Evolutionary conservation across 2,888 invertebrate genomes (phyloP).

Genomic region (Leptinotarsa juncta): DNA sequence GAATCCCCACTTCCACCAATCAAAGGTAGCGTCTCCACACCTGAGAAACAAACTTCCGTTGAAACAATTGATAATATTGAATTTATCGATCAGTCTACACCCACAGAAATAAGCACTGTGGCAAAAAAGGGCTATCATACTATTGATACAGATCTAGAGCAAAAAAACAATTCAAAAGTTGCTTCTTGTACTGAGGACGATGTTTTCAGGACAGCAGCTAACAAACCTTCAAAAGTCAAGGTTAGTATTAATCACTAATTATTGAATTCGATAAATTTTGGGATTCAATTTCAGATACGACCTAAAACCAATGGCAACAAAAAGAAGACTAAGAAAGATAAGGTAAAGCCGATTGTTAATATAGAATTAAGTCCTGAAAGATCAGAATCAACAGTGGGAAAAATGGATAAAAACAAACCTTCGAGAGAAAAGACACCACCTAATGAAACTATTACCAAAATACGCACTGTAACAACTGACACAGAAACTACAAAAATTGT

Average conservation of each 20-base stretch:
- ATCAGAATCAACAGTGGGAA: slow-evolving; percentile 31
- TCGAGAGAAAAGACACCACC: slow-evolving; percentile 47
- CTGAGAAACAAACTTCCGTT: slow-evolving; percentile 68
- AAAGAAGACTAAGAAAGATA: slow-evolving; percentile 55
- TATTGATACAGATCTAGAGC: slow-evolving; percentile 67
- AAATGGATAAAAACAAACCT: slow-evolving; percentile 25
- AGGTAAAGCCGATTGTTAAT: slow-evolving; percentile 42
- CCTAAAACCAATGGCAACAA: slow-evolving; percentile 53
- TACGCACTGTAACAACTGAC: slow-evolving; percentile 56
- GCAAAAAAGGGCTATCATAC: slow-evolving; percentile 62
- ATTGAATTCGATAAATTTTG: not conserved
- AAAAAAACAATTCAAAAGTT: slow-evolving; percentile 59
- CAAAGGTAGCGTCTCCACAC: slow-evolving; percentile 56
- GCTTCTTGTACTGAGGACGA: slow-evolving; percentile 48
- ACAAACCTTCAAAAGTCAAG: slow-evolving; percentile 48
- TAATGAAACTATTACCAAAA: slow-evolving; percentile 50
- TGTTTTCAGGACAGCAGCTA: slow-evolving; percentile 50
- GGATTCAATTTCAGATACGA: slow-evolving; percentile 36
- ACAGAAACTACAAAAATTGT: slow-evolving; percentile 58
- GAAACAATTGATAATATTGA: slow-evolving; percentile 66
- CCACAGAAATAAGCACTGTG: slow-evolving; percentile 69
- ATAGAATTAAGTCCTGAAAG: slow-evolving; percentile 37
- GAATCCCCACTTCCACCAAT: slow-evolving; percentile 57
- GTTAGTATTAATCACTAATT: slow-evolving; percentile 25
- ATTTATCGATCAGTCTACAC: slow-evolving; percentile 77